These are phyloP conservation scores for Oscheius sp. DNA, from an alignment of 2,888 invertebrate species.

Conservation along the genomic window DNA sequence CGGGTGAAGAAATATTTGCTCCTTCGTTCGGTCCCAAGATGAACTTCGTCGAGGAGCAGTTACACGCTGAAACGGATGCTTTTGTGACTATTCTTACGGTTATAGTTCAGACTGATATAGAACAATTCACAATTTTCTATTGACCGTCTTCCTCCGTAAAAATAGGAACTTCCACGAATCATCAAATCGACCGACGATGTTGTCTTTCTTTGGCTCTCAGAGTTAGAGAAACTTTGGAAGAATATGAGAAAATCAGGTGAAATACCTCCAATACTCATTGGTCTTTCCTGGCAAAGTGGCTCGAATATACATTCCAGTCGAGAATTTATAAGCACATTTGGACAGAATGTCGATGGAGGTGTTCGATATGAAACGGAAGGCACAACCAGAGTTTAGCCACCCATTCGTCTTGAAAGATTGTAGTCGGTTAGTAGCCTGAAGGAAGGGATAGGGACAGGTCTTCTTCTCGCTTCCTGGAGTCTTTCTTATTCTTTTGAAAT, in stretches of 20 bases:
- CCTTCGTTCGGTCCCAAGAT: not conserved
- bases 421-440: not conserved
- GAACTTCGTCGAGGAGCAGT: not conserved
- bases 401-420: not conserved
- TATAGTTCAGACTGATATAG: not conserved
- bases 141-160: not conserved
- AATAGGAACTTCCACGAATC: not conserved
- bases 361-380: not conserved
- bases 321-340: not conserved
- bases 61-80: not conserved
- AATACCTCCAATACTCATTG: not conserved
- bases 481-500: not conserved
- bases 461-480: not conserved
- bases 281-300: not conserved
- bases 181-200: not conserved
- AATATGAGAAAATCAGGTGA: too few relatives aligned
- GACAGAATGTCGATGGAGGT: not conserved
- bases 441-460: conserved; percentile 9
- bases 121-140: not conserved
- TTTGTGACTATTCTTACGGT: not conserved
- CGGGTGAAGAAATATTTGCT: conserved; percentile 1
- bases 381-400: not conserved
- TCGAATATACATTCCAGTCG: not conserved
- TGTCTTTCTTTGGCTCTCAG: not conserved
- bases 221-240: too few relatives aligned